phyloP scores from a whole-genome alignment of 2,113 vertebrate species.

The Chitala chitala region DNA sequence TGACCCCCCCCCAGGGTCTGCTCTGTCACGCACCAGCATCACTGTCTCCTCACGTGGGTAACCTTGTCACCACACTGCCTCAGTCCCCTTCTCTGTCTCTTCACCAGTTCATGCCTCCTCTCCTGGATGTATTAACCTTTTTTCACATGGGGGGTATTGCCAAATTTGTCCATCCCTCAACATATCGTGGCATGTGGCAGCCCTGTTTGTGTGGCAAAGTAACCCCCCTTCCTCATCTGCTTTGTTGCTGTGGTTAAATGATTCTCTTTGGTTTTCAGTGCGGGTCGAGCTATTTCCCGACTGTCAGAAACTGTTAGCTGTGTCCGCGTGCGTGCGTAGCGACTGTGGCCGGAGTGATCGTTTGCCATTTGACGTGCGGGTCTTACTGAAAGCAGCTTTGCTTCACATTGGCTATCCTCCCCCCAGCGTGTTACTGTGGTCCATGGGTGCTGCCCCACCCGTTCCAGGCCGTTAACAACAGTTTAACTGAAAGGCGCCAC shows the following conservation, averaged over 20 bases:
- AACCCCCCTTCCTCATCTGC: constrained; percentile 27
- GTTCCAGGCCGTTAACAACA: too few species aligned
- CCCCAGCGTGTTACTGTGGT: too few species aligned
- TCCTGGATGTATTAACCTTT: too few species aligned
- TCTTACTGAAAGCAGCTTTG: background rate
- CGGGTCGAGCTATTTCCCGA: background rate
- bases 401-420: background rate
- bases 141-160: constrained; percentile 24
- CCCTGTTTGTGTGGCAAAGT: too few species aligned
- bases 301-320: constrained; percentile 10
- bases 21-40: constrained; percentile 36
- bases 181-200: too few species aligned
- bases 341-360: background rate
- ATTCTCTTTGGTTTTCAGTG: constrained; percentile 4
- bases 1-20: too few species aligned
- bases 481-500: too few species aligned
- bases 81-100: constrained; percentile 23
- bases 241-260: background rate
- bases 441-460: too few species aligned
- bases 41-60: constrained; percentile 42
- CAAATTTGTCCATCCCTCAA: too few species aligned
- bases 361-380: background rate
- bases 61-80: constrained; percentile 23
- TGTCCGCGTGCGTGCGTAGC: constrained; percentile 15
- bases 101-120: background rate